A percentile compares a stretch with the other conserved stretches of the same genome.
Evolutionary conservation across 2,113 vertebrate genomes (phyloP).

Genomic region (Leptocoma aspasia): DNA sequence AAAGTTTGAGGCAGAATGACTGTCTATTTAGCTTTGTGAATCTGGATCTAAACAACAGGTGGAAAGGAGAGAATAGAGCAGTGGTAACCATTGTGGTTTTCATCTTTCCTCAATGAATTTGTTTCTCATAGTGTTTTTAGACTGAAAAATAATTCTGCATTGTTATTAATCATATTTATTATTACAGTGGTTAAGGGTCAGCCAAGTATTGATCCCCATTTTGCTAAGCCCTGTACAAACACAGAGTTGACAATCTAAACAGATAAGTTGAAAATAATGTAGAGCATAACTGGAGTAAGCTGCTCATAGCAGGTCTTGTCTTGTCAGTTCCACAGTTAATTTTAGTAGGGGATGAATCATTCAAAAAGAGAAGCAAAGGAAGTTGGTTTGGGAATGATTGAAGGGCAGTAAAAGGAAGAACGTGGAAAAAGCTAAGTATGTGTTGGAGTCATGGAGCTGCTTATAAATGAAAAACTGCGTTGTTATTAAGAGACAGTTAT

Average conservation of each 20-base stretch:
- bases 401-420: neutral
- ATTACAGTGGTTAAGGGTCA: neutral
- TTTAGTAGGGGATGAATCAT: neutral
- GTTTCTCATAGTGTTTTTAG: neutral
- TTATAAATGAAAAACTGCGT: neutral
- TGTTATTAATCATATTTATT: neutral
- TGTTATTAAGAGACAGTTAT: neutral
- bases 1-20: neutral
- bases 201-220: neutral
- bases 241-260: neutral
- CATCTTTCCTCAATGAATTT: neutral
- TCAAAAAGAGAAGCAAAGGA: neutral
- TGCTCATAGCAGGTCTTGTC: neutral
- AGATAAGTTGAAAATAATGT: neutral
- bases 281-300: neutral
- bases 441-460: neutral
- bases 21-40: constrained; percentile 7
- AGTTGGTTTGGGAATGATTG: neutral
- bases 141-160: neutral
- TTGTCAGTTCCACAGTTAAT: neutral
- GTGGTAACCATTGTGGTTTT: neutral
- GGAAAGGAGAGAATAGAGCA: neutral
- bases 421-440: neutral
- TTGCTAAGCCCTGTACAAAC: neutral
- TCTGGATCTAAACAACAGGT: neutral